These are phyloP conservation scores for Lysandra coridon DNA, from an alignment of 2,888 invertebrate genomes.

Conservation along the genomic window DNA sequence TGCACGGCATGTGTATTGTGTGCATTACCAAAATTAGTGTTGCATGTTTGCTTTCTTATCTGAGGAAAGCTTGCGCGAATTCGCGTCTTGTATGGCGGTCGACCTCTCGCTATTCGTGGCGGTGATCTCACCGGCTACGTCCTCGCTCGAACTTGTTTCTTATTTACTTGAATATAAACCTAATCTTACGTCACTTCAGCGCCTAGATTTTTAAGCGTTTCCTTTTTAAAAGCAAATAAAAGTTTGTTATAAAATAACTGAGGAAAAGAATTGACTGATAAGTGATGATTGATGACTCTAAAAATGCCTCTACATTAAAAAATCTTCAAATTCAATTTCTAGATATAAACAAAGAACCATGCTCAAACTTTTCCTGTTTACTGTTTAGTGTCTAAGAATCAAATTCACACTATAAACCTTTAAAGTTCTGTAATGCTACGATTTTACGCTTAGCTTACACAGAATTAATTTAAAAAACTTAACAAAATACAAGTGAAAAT, in stretches of 20 bases:
- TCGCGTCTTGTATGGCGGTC: constrained; percentile 36
- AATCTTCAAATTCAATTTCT: too few species aligned
- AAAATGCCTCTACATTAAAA: too few species aligned
- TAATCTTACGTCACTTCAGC: constrained; percentile 64
- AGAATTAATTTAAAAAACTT: neutral
- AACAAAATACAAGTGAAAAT: neutral
- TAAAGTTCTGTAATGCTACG: too few species aligned
- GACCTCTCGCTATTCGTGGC: constrained; percentile 71
- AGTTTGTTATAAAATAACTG: neutral
- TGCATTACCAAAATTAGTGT: neutral
- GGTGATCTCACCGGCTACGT: constrained; percentile 77
- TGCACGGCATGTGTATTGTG: neutral
- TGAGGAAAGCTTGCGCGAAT: constrained; percentile 29
- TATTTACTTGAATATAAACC: constrained; percentile 73
- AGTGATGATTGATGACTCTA: too few species aligned
- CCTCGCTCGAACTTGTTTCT: constrained; percentile 78
- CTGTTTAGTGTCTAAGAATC: too few species aligned
- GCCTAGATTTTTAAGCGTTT: neutral
- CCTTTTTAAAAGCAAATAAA: constrained; percentile 3
- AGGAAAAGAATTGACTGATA: too few species aligned
- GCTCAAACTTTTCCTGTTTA: too few species aligned
- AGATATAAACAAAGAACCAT: too few species aligned
- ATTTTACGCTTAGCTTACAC: too few species aligned
- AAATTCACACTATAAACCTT: too few species aligned
- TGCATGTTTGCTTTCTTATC: constrained; percentile 23